Evolutionary conservation across 2,797 vertebrate species (phyloP), one percentile per base, ranked within the genome.

Genomic region (Pangasius sanitwongsei): DNA sequence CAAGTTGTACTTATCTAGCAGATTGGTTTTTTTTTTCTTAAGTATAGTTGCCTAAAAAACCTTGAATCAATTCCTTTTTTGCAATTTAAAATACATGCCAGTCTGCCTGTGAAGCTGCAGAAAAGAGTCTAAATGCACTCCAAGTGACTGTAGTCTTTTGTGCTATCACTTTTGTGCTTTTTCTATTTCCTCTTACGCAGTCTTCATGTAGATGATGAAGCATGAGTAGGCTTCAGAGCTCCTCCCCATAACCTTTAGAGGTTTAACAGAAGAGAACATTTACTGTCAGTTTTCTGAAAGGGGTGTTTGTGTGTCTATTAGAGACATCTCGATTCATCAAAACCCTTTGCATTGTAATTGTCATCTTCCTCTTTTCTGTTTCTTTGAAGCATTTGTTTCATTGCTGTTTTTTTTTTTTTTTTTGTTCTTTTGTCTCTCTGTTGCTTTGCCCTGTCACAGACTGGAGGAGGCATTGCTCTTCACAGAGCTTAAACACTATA

Each of bases 271-370:
- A 89, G 81, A 31, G 61, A 92, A 94, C 92, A 65, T 78, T 57
- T 34, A 92, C 94, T 95, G 94, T 95, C 95, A 95, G 15, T 63
- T 85, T 85, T 20, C 53, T 95, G 94, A 95, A 95, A 94, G 92
- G 93, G 90, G 25, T 78, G 20, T 89, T 87, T 91, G 89, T 89
- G 88, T 44, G 90, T 93, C 90, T 92, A 23, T 89, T 72, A 82
- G 89, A 93, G 91, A 90, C 90, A 85, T 94, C 90, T 93, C 93
- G 89, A 90, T 95, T 94, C 94, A 94, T 96, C 94, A 95, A 93
- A 91, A 25, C 25, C 78, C 86, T 88, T 89, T 91, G 86, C 80
- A 87, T 90, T 55, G 87, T 93, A 88, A 91, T 89, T 92, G 93
- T 94, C 91, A 90, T 87, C 84, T 87, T 65, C 89, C 72, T 80